Base-by-base conservation (phyloP, 2,888 invertebrate genomes). In the Chloroclysta siterata region DNA sequence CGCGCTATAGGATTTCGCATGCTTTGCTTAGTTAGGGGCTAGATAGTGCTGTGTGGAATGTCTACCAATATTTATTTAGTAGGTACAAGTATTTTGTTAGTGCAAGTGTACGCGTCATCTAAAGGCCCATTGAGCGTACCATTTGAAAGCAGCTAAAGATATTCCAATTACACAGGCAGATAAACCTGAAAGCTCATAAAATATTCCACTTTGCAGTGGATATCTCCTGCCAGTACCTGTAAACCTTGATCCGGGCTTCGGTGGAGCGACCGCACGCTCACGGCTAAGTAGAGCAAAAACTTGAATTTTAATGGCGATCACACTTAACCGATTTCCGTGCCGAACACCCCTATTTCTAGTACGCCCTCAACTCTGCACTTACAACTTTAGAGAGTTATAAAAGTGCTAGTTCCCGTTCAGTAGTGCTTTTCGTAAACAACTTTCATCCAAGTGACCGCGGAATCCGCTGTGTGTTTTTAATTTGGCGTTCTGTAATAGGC, bases 251-350 rank as follows among this genome's bases (percentile, higher is more conserved):
- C 56, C 54, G 17, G 63, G 51, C 69, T 70, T 72, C 68, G 70
- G 68, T 63, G 53, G 29, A 66, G 63, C 22, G 22, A 22, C 22
- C 22, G 1, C 22, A 22, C 22, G 22, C 75, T 70, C 73, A 69
- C 50, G 50, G 53, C 61, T 69, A 69, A 72, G 68, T 69, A 59
- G 63, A 65, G 68, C 68, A 71, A 73, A 72, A 76, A 74, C 73
- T 75, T 73, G 70, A 72, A 73, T 78, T 75, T 78, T 69, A 74
- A 76, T 72, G 64, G 66, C 66, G 75, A 72, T 77, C 71, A 74
- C 68, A 69, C 69, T 69, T 69, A 62, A 65, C 52, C 69, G 57
- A 66, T 65, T 60, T 65, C 6, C 17, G 33, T 33, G 53, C 56
- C 41, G 53, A 14, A 14, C 42, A 44, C 44, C 15, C 44, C 15